Evolutionary conservation across 1,140 invertebrate species (phyloP).

Genomic region (Caenorhabditis inopinata): DNA sequence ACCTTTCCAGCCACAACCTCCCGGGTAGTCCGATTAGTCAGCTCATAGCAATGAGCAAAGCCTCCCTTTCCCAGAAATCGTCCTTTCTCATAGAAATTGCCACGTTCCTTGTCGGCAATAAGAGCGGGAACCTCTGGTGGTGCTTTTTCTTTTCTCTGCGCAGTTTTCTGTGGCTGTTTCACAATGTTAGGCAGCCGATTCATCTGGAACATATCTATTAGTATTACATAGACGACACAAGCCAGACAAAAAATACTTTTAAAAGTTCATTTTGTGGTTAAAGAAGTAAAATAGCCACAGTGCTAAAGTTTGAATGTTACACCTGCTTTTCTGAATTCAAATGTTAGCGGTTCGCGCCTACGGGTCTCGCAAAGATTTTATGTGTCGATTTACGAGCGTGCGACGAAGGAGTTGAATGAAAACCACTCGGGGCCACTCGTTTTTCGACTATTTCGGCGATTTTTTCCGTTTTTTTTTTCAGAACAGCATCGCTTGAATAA

Average conservation of each 20-base stretch:
- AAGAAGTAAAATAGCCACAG: neutral
- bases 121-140: conserved; percentile 44
- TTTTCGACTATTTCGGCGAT: too few species aligned
- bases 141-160: neutral
- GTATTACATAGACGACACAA: too few species aligned
- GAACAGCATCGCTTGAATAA: too few species aligned
- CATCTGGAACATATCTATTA: neutral
- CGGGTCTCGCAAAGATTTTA: neutral
- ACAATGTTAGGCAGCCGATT: neutral
- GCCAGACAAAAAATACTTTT: neutral
- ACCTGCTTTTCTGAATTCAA: conserved; percentile 6
- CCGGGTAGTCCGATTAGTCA: conserved; percentile 76
- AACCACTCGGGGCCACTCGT: too few species aligned
- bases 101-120: conserved; percentile 39
- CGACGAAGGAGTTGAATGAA: too few species aligned
- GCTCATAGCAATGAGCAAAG: conserved; percentile 98
- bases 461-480: too few species aligned
- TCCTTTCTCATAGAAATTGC: conserved; percentile 44
- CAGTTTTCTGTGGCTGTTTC: neutral
- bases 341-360: neutral
- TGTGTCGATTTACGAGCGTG: conserved; percentile 10
- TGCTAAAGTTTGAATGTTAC: neutral
- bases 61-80: conserved; percentile 77
- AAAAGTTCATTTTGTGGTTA: neutral
- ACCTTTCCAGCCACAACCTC: conserved; percentile 91